A percentile compares a stretch with the other conserved stretches of the same genome.
phyloP scores from a whole-genome alignment of 2,888 invertebrate genomes.

The Aleiodes testaceus region DNA sequence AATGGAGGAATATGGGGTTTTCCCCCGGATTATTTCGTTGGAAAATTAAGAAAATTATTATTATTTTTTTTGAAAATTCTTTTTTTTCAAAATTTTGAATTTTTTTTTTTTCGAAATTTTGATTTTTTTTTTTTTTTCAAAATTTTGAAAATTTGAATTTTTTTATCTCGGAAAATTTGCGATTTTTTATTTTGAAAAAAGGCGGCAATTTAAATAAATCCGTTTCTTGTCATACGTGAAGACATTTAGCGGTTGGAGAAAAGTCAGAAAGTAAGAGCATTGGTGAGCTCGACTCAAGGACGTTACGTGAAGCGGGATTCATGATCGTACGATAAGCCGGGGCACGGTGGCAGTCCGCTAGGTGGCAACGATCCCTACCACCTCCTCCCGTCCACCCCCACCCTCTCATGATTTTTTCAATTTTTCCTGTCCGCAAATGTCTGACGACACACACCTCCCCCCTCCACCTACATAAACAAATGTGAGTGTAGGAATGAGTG shows the following conservation, averaged over 20 bases:
- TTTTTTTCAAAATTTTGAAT: no score
- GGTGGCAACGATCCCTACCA: conserved; percentile 58
- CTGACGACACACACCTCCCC: conserved; percentile 37
- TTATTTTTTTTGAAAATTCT: no score
- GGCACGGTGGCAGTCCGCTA: conserved; percentile 60
- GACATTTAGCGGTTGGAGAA: conserved; percentile 45
- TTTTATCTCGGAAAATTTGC: no score
- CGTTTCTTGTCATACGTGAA: neutral
- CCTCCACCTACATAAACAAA: conserved; percentile 22
- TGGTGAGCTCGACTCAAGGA: conserved; percentile 62
- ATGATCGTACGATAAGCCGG: conserved; percentile 65
- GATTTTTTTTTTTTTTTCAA: no score
- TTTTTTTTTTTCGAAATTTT: no score
- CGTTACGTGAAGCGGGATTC: conserved; percentile 61
- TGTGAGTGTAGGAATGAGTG: no score
- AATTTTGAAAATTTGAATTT: no score
- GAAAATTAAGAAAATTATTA: no score
- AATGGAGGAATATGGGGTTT: no score
- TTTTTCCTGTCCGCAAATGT: conserved; percentile 35
- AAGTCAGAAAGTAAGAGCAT: conserved; percentile 63
- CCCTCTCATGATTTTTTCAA: conserved; percentile 18
- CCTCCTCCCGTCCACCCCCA: conserved; percentile 30
- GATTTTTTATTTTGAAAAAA: neutral
- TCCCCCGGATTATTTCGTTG: no score
- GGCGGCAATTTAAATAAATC: neutral